These are phyloP conservation scores for Hypena proboscidalis DNA, from an alignment of 2,888 invertebrate species.

Conservation along the genomic window DNA sequence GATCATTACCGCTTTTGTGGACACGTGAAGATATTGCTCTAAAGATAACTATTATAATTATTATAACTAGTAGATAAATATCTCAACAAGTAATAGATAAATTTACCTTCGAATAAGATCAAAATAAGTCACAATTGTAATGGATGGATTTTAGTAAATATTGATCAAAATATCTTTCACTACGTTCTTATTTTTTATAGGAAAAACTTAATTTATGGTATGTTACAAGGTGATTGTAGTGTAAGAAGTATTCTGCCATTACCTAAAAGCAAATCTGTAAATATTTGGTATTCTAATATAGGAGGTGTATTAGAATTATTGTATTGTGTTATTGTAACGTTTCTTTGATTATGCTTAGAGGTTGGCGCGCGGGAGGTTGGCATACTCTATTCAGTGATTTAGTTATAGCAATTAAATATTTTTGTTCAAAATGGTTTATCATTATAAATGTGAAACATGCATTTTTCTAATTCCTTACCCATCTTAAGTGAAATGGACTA, in stretches of 20 bases:
- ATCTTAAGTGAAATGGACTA: too few relatives aligned
- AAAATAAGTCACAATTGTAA: slow-evolving; percentile 48
- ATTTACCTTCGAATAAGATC: slow-evolving; percentile 40
- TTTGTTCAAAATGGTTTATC: slow-evolving; percentile 61
- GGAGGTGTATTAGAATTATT: slow-evolving; percentile 57
- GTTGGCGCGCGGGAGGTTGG: slow-evolving; percentile 63
- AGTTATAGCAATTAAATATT: slow-evolving; percentile 78
- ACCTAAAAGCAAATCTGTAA: slow-evolving; percentile 69
- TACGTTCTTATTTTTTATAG: slow-evolving; percentile 51
- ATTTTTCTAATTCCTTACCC: too few relatives aligned
- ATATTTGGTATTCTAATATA: slow-evolving; percentile 59
- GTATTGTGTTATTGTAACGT: slow-evolving; percentile 64
- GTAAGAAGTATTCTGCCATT: slow-evolving; percentile 67
- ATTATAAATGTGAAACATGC: too few relatives aligned
- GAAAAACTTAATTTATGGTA: slow-evolving; percentile 48
- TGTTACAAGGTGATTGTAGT: slow-evolving; percentile 68
- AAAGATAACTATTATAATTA: slow-evolving; percentile 43
- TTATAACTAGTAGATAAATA: slow-evolving; percentile 31
- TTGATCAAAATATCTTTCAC: slow-evolving; percentile 44
- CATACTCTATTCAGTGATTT: slow-evolving; percentile 78
- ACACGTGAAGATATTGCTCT: slow-evolving; percentile 48
- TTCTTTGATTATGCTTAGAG: slow-evolving; percentile 69
- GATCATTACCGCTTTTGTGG: slow-evolving; percentile 60
- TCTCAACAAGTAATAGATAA: slow-evolving; percentile 37
- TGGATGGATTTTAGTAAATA: slow-evolving; percentile 42